Evolutionary conservation across 2,113 vertebrate species (phyloP).

Genomic region (Piprites chloris): DNA sequence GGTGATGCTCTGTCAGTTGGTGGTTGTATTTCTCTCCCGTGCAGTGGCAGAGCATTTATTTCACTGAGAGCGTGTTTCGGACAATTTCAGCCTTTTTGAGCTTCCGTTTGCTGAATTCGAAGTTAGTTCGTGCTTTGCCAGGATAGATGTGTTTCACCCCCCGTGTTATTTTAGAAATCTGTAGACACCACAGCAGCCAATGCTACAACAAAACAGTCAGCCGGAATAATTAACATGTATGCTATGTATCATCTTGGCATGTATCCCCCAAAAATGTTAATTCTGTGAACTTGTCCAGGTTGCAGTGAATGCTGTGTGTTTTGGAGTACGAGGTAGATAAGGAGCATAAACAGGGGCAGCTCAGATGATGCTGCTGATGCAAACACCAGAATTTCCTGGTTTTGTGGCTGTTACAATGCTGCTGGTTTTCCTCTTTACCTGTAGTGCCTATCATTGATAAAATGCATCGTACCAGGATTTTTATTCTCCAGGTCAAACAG

Average conservation of each 20-base stretch:
- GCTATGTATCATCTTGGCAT: neutral
- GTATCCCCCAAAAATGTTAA: neutral
- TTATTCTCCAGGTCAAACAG: neutral
- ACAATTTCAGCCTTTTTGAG: neutral
- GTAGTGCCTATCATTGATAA: neutral
- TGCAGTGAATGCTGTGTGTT: neutral
- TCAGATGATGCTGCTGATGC: neutral
- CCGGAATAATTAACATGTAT: neutral
- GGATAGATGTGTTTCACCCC: neutral
- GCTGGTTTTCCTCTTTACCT: neutral
- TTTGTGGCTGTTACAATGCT: neutral
- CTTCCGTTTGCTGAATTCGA: neutral
- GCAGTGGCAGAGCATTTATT: neutral
- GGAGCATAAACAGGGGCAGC: neutral
- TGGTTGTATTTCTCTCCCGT: neutral
- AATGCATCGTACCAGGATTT: neutral
- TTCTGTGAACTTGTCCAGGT: neutral
- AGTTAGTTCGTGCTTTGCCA: slow-evolving; percentile 19
- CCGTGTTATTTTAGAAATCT: neutral
- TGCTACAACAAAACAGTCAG: neutral
- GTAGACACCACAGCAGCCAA: neutral
- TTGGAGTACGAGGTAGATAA: neutral
- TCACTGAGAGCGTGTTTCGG: neutral
- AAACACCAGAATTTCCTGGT: neutral
- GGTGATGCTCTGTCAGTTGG: neutral